Evolutionary conservation across 2,888 invertebrate genomes (phyloP), one percentile per base, ranked within the genome.

Genomic region (Trachelus tabidus): DNA sequence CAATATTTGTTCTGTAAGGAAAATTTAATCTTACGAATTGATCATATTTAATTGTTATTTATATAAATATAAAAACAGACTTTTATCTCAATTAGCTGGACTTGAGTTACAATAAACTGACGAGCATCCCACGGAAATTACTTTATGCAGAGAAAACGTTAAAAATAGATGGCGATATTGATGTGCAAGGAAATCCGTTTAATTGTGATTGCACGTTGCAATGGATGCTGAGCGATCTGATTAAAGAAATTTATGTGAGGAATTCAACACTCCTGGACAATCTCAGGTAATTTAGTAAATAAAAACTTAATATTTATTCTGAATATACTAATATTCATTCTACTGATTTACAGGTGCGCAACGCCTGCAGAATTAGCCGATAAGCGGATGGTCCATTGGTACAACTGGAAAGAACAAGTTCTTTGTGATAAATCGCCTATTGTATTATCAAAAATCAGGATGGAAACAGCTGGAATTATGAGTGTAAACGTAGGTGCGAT

Each of bases 141-240:
- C 83, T 85, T 33, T 80, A 84, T 73, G 73, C 75, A 4, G 86
- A 92, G 1, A 89, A 91, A 75, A 93, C 92, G 92, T 85, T 90
- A 0, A 82, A 88, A 0, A 84, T 92, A 11, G 84, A 84, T 1
- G 92, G 92, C 11, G 93, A 92, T 1, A 92, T 93, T 0, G 92
- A 94, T 88, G 87, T 94, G 4, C 94, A 94, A 91, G 92, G 91
- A 81, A 95, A 95, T 89, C 95, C 94, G 1, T 94, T 95, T 93
- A 90, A 92, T 80, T 95, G 95, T 85, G 89, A 92, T 80, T 95
- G 95, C 84, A 91, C 92, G 68, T 87, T 94, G 85, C 94, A 94
- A 84, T 94, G 94, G 94, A 88, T 95, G 82, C 88, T 94, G 33
- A 92, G 93, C 73, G 92, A 92, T 34, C 88, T 94, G 68, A 84